These are phyloP conservation scores for Amphipoea lucens DNA, from an alignment of 2,888 invertebrate genomes.

Conservation along the genomic window DNA sequence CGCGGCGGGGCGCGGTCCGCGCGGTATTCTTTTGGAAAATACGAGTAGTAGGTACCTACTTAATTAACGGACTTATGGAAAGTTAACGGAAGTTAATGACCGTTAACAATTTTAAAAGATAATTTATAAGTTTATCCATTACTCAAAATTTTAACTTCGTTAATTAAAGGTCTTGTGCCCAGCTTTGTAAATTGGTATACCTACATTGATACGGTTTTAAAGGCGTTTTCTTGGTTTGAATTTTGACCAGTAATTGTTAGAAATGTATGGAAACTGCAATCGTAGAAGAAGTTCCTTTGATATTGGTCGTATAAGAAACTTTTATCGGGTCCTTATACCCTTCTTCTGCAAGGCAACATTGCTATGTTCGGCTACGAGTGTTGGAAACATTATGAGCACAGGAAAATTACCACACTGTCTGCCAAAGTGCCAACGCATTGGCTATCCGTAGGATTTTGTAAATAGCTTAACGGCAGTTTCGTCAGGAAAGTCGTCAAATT, in stretches of 20 bases:
- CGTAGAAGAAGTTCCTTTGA: not conserved
- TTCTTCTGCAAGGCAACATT: too few species aligned
- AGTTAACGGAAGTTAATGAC: not conserved
- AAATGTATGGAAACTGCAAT: not conserved
- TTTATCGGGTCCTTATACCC: too few species aligned
- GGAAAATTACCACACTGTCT: not conserved
- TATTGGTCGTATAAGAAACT: not conserved
- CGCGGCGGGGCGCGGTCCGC: too few species aligned
- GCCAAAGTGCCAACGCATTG: not conserved
- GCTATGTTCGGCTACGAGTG: too few species aligned
- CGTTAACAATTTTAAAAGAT: not conserved
- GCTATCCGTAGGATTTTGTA: too few species aligned
- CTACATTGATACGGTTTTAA: not conserved
- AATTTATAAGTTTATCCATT: not conserved
- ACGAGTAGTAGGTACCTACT: not conserved
- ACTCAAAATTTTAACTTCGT: not conserved
- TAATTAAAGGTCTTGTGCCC: not conserved
- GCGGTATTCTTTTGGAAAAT: too few species aligned
- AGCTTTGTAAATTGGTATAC: not conserved
- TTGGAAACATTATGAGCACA: not conserved
- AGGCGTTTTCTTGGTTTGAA: not conserved
- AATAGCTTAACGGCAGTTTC: too few species aligned
- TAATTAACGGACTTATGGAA: not conserved
- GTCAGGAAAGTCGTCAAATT: not conserved
- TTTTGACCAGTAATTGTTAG: too few species aligned